These are phyloP conservation scores for Xylocampa areola DNA, from an alignment of 2,888 invertebrate species.

Conservation along the genomic window DNA sequence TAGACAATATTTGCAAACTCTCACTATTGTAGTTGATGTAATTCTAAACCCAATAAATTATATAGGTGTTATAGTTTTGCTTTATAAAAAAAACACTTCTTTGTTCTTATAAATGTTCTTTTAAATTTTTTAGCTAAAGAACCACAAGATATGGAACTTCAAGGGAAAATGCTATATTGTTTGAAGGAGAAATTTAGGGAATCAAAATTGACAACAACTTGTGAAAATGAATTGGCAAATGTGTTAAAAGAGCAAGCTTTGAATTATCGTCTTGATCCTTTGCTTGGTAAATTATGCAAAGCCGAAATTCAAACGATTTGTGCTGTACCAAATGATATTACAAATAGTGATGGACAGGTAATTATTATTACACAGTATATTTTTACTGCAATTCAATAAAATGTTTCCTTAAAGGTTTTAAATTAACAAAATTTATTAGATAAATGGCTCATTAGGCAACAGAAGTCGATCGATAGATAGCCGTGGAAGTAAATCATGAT, in stretches of 20 bases:
- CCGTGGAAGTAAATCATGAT: no score
- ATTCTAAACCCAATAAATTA: constrained; percentile 5
- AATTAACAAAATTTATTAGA: no score
- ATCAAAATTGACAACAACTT: constrained; percentile 92
- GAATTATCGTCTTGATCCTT: constrained; percentile 97
- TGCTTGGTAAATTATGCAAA: constrained; percentile 95
- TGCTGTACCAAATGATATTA: constrained; percentile 82
- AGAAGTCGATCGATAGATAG: no score
- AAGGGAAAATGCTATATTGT: constrained; percentile 95
- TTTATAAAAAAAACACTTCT: no score
- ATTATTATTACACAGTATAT: no score
- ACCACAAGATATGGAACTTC: constrained; percentile 92
- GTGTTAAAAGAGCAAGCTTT: constrained; percentile 96
- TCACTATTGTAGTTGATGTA: constrained; percentile 27
- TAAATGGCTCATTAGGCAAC: no score
- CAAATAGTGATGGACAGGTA: constrained; percentile 86
- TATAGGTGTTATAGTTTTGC: constrained; percentile 4
- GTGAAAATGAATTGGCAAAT: constrained; percentile 95
- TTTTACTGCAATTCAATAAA: no score
- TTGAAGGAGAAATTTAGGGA: constrained; percentile 94
- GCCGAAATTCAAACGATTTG: constrained; percentile 92
- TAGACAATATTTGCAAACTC: constrained; percentile 49
- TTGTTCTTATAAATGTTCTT: neutral
- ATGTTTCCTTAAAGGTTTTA: no score
- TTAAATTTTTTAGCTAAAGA: constrained; percentile 80